Percentiles rank a stretch among this genome's conserved stretches.
Conservation (phyloP, 2,797 vertebrate species). For the Merluccius polli region DNA sequence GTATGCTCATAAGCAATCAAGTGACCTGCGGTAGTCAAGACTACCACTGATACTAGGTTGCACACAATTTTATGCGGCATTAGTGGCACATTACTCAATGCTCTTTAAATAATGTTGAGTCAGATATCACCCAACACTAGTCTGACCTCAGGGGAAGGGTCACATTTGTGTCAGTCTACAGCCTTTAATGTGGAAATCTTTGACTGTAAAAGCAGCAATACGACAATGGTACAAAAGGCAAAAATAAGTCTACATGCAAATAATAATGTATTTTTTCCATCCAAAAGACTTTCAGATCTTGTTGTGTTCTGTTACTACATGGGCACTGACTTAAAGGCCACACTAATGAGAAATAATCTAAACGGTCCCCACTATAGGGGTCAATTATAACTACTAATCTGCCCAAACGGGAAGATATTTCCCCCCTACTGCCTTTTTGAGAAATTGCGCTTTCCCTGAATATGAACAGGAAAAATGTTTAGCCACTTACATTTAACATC, state of each 20-base stretch:
- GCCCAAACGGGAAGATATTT: not conserved
- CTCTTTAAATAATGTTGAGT: conserved; percentile 26
- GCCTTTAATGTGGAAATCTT: conserved; percentile 32
- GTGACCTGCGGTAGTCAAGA: conserved; percentile 7
- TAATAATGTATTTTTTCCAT: not conserved
- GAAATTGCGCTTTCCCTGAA: too few species aligned
- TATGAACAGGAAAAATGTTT: too few species aligned
- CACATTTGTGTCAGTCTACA: conserved; percentile 35
- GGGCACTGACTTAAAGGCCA: not conserved
- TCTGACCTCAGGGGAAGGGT: conserved; percentile 48
- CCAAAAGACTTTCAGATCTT: not conserved
- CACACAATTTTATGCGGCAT: conserved; percentile 37
- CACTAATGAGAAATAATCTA: not conserved
- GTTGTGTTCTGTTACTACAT: not conserved
- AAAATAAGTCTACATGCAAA: not conserved
- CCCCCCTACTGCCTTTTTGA: too few species aligned
- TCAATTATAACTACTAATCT: not conserved
- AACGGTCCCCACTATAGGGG: not conserved
- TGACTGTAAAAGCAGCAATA: conserved; percentile 28
- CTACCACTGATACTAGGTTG: conserved; percentile 14
- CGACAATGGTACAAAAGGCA: not conserved
- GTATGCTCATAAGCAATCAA: conserved; percentile 26
- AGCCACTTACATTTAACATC: not conserved
- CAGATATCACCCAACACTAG: conserved; percentile 27
- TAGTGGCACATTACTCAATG: conserved; percentile 18